These are phyloP conservation scores for Orchestes rusci DNA, from an alignment of 2,888 invertebrate genomes.

Conservation along the genomic window DNA sequence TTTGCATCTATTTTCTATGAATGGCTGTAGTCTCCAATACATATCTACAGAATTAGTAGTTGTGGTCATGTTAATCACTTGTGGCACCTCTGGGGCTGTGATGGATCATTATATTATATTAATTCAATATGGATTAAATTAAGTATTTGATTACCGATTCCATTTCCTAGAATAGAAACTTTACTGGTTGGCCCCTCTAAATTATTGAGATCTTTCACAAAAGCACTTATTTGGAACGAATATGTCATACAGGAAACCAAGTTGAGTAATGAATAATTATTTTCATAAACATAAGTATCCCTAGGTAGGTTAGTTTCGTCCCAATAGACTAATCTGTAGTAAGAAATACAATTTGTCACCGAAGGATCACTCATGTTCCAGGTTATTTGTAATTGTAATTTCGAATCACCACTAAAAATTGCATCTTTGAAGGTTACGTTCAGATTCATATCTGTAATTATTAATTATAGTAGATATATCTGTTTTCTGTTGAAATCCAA, in stretches of 20 bases:
- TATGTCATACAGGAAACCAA: constrained; percentile 18
- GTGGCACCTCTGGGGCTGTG: not conserved
- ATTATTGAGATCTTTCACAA: constrained; percentile 10
- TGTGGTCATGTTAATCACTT: not conserved
- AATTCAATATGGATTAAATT: not conserved
- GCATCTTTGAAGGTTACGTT: not conserved
- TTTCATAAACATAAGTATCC: constrained; percentile 13
- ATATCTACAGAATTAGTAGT: not conserved
- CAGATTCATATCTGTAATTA: constrained; percentile 2
- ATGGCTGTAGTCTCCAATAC: constrained; percentile 1
- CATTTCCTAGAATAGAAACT: not conserved
- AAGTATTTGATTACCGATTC: constrained; percentile 5
- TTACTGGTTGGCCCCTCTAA: constrained; percentile 14
- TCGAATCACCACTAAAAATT: no score
- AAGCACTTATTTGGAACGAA: constrained; percentile 18
- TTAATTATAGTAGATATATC: no score
- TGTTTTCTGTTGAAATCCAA: no score
- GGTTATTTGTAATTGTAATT: no score
- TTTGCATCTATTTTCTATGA: not conserved
- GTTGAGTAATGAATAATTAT: constrained; percentile 1
- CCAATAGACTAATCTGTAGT: constrained; percentile 19
- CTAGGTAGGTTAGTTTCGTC: constrained; percentile 12
- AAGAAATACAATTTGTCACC: constrained; percentile 7
- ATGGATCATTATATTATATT: not conserved
- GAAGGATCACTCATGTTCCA: not conserved